Evolutionary conservation across 2,888 invertebrate genomes (phyloP).

Genomic region (Lymantria dispar): DNA sequence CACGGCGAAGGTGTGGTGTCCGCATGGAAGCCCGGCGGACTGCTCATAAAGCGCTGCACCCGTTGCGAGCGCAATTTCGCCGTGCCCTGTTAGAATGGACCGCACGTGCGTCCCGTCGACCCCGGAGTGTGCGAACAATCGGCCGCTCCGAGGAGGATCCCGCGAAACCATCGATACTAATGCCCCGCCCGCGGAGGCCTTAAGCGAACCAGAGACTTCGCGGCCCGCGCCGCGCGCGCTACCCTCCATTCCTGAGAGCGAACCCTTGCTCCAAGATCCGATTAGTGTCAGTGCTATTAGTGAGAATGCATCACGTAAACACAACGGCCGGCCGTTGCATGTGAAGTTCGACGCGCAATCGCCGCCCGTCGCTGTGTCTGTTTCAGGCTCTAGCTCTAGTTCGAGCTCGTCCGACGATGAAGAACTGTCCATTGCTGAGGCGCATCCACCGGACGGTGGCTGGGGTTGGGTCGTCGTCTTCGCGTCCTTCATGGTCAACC

Average conservation of each 20-base stretch:
- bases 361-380: conserved; percentile 64
- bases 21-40: conserved; percentile 77
- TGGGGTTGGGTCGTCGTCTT: conserved; percentile 97
- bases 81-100: conserved; percentile 72
- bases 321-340: conserved; percentile 70
- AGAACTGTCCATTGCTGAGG: conserved; percentile 84
- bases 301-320: conserved; percentile 43
- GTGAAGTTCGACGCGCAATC: conserved; percentile 83
- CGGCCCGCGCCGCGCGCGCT: conserved; percentile 64
- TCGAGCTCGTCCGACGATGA: conserved; percentile 84
- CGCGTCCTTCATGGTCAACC: conserved; percentile 93
- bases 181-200: conserved; percentile 52
- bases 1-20: conserved; percentile 72
- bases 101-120: conserved; percentile 69
- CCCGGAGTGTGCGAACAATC: conserved; percentile 61
- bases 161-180: conserved; percentile 59
- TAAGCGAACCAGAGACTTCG: conserved; percentile 62
- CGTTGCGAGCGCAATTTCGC: conserved; percentile 66
- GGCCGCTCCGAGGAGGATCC: conserved; percentile 75
- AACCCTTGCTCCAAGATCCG: conserved; percentile 56
- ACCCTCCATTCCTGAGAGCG: conserved; percentile 67
- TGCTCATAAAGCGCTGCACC: conserved; percentile 69
- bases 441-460: conserved; percentile 92
- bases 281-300: conserved; percentile 25
- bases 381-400: conserved; percentile 67